Percentiles rank a stretch among this genome's conserved stretches.
These are phyloP conservation scores for Ailuropoda melanoleuca DNA, from an alignment of 2,113 vertebrate genomes.

Conservation along the genomic window DNA sequence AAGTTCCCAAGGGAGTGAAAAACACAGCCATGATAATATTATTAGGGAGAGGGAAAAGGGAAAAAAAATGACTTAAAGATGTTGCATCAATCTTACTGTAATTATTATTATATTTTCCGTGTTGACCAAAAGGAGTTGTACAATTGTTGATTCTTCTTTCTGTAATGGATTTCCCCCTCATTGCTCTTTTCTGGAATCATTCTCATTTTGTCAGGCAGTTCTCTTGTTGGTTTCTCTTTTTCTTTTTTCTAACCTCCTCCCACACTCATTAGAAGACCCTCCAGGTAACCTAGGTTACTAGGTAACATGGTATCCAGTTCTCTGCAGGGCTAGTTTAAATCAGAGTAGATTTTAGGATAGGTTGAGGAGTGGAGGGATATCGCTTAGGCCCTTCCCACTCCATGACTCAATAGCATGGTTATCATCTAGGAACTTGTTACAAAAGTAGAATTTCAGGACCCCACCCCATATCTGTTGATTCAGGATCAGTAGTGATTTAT, in stretches of 20 bases:
- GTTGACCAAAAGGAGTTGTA: not conserved
- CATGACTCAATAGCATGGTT: not conserved
- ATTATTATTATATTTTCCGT: not conserved
- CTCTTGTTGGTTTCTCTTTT: not conserved
- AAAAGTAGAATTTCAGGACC: not conserved
- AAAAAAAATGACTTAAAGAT: not conserved
- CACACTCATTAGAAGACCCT: not conserved
- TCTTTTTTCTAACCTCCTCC: not conserved
- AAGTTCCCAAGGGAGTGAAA: not conserved
- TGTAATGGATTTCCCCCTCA: not conserved
- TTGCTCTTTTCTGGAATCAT: not conserved
- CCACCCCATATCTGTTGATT: not conserved
- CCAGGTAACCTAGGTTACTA: not conserved
- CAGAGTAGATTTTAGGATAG: not conserved
- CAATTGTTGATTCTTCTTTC: not conserved
- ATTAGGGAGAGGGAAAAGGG: not conserved
- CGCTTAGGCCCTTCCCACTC: not conserved
- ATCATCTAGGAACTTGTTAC: not conserved
- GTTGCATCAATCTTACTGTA: not conserved
- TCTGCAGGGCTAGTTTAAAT: not conserved
- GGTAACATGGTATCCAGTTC: not conserved
- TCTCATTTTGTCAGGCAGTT: not conserved
- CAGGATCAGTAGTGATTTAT: not conserved
- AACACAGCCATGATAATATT: not conserved
- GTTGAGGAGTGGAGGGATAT: not conserved